Percentiles rank a stretch among this genome's conserved stretches.
These are phyloP conservation scores for Eptesicus fuscus DNA, from an alignment of 2,113 vertebrate genomes.

Conservation along the genomic window DNA sequence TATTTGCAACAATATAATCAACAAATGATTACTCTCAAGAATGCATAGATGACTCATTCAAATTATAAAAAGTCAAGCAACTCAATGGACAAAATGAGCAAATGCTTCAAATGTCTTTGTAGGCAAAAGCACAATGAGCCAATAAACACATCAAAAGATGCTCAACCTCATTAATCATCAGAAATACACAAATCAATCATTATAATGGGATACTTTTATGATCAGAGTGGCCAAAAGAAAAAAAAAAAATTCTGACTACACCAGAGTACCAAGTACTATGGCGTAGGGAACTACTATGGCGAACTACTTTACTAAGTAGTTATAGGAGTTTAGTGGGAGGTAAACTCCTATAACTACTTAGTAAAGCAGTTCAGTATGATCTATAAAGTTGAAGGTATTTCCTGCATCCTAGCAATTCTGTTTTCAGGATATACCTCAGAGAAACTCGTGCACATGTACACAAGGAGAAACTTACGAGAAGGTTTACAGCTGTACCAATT, in stretches of 20 bases:
- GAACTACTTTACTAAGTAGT: too few relatives aligned
- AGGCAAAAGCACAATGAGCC: not conserved
- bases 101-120: not conserved
- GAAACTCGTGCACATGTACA: not conserved
- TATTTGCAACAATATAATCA: not conserved
- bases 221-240: not conserved
- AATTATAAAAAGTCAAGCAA: not conserved
- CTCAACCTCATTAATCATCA: not conserved
- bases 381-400: not conserved
- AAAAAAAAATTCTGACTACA: not conserved
- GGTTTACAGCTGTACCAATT: not conserved
- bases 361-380: not conserved
- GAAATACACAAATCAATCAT: not conserved
- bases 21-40: not conserved
- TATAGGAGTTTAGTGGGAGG: too few relatives aligned
- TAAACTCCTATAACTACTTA: too few relatives aligned
- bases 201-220: not conserved
- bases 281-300: too few relatives aligned
- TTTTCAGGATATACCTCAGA: not conserved
- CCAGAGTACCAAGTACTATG: not conserved
- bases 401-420: not conserved
- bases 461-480: not conserved
- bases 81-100: not conserved
- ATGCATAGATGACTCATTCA: not conserved
- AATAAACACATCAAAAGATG: not conserved